Evolutionary conservation across 2,797 vertebrate genomes (phyloP).

Genomic region (Brachyalestes nurse): DNA sequence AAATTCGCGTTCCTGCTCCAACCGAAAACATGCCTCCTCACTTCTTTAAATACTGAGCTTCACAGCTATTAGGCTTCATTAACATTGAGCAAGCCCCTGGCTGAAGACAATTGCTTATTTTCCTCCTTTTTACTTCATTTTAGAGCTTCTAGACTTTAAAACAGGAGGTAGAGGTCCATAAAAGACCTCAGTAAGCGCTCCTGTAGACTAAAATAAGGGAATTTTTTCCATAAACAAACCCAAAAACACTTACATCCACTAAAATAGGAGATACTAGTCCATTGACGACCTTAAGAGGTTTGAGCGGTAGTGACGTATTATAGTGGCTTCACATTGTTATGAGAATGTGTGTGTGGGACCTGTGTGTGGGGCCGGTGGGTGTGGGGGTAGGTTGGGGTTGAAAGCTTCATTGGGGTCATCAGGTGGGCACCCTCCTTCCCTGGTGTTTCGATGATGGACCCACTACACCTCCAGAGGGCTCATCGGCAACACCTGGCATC

Average conservation of each 20-base stretch:
- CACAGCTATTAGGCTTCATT: neutral
- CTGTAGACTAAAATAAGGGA: too few species aligned
- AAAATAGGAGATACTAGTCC: neutral
- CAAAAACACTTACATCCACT: neutral
- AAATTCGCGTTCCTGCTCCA: conserved; percentile 32
- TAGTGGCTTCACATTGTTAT: too few species aligned
- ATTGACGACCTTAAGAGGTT: neutral
- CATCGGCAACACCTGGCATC: too few species aligned
- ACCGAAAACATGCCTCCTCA: conserved; percentile 37
- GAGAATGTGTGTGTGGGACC: too few species aligned
- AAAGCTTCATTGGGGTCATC: too few species aligned
- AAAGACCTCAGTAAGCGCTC: neutral
- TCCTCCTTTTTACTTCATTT: neutral
- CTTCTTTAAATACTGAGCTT: neutral
- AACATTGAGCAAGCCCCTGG: neutral
- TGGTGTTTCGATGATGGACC: too few species aligned
- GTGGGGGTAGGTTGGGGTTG: too few species aligned
- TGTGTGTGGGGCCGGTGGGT: too few species aligned
- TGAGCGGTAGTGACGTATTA: too few species aligned
- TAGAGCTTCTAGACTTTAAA: neutral
- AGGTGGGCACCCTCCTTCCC: too few species aligned
- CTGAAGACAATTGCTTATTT: neutral
- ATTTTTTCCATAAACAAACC: too few species aligned
- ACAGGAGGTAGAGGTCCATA: neutral
- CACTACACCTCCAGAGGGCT: too few species aligned